Base-by-base conservation (phyloP, 2,113 vertebrate species). In the Meleagris gallopavo region DNA sequence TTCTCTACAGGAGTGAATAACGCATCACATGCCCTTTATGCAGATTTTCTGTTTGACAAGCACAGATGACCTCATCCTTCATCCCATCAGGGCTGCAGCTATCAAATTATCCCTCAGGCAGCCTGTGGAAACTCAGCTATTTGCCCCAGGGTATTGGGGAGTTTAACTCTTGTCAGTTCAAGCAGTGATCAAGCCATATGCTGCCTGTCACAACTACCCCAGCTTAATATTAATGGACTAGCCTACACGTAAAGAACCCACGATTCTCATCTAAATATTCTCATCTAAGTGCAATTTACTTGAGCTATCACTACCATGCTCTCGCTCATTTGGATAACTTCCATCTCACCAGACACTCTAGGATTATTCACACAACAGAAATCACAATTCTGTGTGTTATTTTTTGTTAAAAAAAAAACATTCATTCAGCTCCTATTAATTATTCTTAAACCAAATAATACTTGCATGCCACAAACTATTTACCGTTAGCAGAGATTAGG, bases 21-120 rank as follows among this genome's bases (percentile, higher is more conserved):
- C 1, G 62, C 38, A 13, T 34, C 2, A 5, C 13, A 80, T 14
- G 64, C 38, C 20, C 34, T 21, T 58, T n/a, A 46, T 0, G 5
- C 4, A 40, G 62, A 60, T 70, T 41, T 80, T 89, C 58, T 32
- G 24, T 64, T 87, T 34, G 70, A 32, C 38, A 77, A 38, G 34
- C 55, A 69, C 3, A 14, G 36, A 60, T 46, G 40, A 45, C 40
- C 15, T 83, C 86, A 67, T 11, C 20, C 77, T 76, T 46, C 41
- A 93, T 11, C 21, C 30, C 45, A 71, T 6, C 29, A 43, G 25
- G 36, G 46, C 25, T 43, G 70, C 32, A 83, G 36, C 45, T 64
- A 24, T 30, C 55, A 50, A 14, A 19, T 1, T 10, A 61, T 36
- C 46, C 67, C 54, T 32, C 36, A 87, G 50, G 27, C 58, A 92